Base-by-base conservation (phyloP, 2,888 invertebrate genomes). In the Helleia helle region DNA sequence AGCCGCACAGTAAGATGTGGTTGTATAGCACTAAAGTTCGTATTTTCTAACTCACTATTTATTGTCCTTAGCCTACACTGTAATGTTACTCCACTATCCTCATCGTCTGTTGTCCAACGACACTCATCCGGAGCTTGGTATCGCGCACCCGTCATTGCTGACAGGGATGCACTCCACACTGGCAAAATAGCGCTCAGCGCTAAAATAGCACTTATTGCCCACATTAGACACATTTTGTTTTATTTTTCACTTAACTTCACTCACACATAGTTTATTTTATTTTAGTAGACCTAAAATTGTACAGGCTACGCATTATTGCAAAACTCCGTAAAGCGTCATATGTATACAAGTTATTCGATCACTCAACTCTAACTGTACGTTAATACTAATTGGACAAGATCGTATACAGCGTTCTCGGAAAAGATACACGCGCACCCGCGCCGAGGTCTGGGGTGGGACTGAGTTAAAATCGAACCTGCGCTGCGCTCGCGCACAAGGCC, bases 61-160 rank as follows among this genome's bases (percentile, higher is more conserved):
- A 93, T 92, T 59, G 93, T 92, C 55, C 91, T 86, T 50, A 93
- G 73, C 50, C 90, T 86, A 65, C 93, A 93, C 56, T 91, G 90
- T 49, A 93, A 85, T 14, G 92, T 91, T 37, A 92, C 92, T 58
- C 87, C 87, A 50, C 88, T 87, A 57, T 87, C 89, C 56, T 87
- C 87, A 59, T 87, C 87, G 62, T 90, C 90, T 49, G 90, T 88
- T 54, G 91, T 89, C 92, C 92, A 92, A 59, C 91, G 90, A 83
- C 93, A 93, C 74, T 93, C 92, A 74, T 92, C 92, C 51, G 92
- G 93, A 57, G 92, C 92, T 65, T 92, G 91, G 73, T 93, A 92
- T 49, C 91, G 88, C 66, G 91, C 73, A 46, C 83, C 81, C 27
- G 75, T 75, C 44, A 73, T 77, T 36, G 80, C 83, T 58, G 81